Conservation (phyloP, 2,113 vertebrate genomes). For the Capreolus pygargus region DNA sequence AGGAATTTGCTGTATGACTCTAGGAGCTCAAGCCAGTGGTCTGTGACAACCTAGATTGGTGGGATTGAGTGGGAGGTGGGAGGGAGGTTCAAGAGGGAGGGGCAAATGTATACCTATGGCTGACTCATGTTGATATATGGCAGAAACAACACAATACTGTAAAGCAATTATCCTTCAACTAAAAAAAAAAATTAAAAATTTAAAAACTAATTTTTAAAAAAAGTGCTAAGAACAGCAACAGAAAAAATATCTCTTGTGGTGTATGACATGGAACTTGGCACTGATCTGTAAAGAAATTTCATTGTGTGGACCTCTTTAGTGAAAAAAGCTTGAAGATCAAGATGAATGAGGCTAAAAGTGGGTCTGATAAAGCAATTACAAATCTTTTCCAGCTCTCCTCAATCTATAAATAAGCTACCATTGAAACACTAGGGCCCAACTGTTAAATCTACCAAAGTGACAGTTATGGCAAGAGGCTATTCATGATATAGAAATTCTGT, state of each 20-base stretch:
- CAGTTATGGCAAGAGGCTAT: not conserved
- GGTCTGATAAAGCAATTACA: not conserved
- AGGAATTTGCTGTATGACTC: not conserved
- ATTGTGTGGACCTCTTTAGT: not conserved
- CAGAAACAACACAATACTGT: not conserved
- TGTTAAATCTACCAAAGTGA: not conserved
- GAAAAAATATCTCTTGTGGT: not conserved
- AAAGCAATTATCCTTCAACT: not conserved
- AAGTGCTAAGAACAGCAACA: not conserved
- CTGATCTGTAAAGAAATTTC: constrained; percentile 17
- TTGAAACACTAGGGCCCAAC: not conserved
- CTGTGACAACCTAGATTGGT: not conserved
- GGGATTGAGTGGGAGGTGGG: not conserved
- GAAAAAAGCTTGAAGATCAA: constrained; percentile 29
- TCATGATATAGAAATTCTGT: not conserved
- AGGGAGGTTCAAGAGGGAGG: not conserved
- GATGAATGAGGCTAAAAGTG: constrained; percentile 1
- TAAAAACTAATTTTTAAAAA: not conserved
- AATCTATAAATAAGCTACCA: not conserved
- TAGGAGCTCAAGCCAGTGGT: not conserved
- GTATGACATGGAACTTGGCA: constrained; percentile 4
- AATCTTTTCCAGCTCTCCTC: not conserved
- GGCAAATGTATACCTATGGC: not conserved
- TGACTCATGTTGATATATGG: not conserved
- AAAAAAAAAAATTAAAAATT: not conserved